Evolutionary conservation across 2,113 vertebrate genomes (phyloP).

Genomic region (Lepisosteus oculatus): DNA sequence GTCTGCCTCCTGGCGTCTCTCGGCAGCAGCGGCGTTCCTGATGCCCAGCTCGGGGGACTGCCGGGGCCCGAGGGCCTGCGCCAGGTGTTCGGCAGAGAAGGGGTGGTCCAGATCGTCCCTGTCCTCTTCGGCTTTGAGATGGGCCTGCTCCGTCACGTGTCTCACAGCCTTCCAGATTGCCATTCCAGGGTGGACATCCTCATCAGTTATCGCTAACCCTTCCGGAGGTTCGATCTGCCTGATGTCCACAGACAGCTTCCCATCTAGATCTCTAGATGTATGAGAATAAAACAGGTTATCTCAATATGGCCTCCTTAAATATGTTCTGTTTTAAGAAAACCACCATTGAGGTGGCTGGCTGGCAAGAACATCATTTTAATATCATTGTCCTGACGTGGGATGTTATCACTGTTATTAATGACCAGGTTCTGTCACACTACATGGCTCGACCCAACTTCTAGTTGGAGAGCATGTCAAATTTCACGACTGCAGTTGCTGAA

Average conservation of each 20-base stretch:
- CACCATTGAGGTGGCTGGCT: no score
- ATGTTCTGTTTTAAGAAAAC: no score
- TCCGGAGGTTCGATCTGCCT: slow-evolving; percentile 48
- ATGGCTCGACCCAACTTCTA: no score
- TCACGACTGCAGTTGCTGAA: no score
- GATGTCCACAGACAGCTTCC: slow-evolving; percentile 35
- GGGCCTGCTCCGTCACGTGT: slow-evolving; percentile 5
- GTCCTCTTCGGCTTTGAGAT: slow-evolving; percentile 46
- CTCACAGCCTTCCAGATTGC: slow-evolving; percentile 49
- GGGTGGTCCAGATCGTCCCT: slow-evolving; percentile 45
- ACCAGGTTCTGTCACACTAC: no score
- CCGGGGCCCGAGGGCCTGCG: background rate
- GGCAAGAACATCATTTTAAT: no score
- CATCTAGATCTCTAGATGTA: slow-evolving; percentile 43
- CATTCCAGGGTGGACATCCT: slow-evolving; percentile 46
- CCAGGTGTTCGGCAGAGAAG: background rate
- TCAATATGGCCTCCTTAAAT: no score
- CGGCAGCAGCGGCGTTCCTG: background rate
- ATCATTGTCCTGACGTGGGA: no score
- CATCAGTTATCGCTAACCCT: slow-evolving; percentile 31
- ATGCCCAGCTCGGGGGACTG: background rate
- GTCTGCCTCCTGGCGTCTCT: slow-evolving; percentile 24
- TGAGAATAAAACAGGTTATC: background rate
- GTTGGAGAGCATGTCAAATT: no score
- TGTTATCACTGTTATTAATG: no score